These are phyloP conservation scores for Corythaixoides concolor DNA, from an alignment of 2,113 vertebrate species.

Conservation along the genomic window DNA sequence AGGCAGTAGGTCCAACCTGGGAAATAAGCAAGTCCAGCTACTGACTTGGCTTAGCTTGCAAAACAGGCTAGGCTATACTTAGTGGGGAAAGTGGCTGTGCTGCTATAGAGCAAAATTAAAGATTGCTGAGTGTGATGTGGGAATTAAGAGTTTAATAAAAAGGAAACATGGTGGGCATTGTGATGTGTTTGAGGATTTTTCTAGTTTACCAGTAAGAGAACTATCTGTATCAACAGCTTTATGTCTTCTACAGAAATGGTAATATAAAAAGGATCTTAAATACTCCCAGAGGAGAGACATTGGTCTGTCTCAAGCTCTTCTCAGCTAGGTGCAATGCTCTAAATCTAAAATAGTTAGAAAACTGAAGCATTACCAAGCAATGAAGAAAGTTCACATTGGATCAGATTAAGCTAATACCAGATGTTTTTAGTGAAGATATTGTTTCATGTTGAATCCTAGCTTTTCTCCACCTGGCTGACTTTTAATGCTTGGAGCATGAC, in stretches of 20 bases:
- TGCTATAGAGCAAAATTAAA: background rate
- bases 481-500: background rate
- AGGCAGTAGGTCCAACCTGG: background rate
- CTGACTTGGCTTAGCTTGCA: background rate
- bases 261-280: background rate
- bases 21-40: background rate
- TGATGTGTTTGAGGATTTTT: background rate
- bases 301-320: background rate
- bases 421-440: background rate
- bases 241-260: background rate
- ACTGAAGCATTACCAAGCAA: background rate
- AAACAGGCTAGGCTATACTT: background rate
- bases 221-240: background rate
- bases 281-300: background rate
- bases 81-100: background rate
- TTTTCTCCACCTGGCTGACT: background rate
- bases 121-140: background rate
- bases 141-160: background rate
- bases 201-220: background rate
- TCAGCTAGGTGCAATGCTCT: background rate
- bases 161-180: background rate
- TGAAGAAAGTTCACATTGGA: background rate
- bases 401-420: background rate
- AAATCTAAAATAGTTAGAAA: background rate
- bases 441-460: background rate